Evolutionary conservation across 2,888 invertebrate genomes (phyloP), one percentile per base, ranked within the genome.

Genomic region (Amphipoea oculea): DNA sequence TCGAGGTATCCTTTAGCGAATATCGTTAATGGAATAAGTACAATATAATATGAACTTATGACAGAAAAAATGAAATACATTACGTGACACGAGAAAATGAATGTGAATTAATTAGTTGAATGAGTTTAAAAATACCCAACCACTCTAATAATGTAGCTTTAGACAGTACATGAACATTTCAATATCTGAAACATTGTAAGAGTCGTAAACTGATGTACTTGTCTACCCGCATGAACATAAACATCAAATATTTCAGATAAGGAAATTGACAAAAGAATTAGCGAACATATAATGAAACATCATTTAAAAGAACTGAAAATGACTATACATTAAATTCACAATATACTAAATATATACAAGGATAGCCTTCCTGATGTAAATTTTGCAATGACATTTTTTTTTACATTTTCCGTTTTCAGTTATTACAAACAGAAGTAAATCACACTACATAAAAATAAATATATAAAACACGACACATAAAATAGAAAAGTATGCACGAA

Each of bases 1-100:
- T 94, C 91, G 93, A 93, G 92, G 94, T 95, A 94, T 95, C 92
- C 92, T 95, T 96, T 96, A 96, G 94, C 92, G 94, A 96, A 96
- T 96, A 96, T 95, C 94, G 94, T 96, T 95, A 95, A 95, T 96
- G 94, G 94, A 94, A 96, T 96, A 97, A 96, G 96, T 96, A 96
- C 96, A 96, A 95, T 96, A 96, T 92, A 95, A 94, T 92, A 95
- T 95, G 95, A 94, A 95, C 94, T 94, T 95, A 96, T 94, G 93
- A 94, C 92, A 94, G 93, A 94, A 94, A 92, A 92, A 93, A 93
- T 94, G 92, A 94, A 93, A 92, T 89, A 95, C 85, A 93, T 93
- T 92, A 94, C 86, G 93, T 92, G 94, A 95, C 92, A 93, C 88
- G 91, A 92, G 90, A 90, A 92, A 95, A 87, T 94, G 93, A 94